Conservation (phyloP, 2,113 vertebrate species). For the Callaeas wilsoni region DNA sequence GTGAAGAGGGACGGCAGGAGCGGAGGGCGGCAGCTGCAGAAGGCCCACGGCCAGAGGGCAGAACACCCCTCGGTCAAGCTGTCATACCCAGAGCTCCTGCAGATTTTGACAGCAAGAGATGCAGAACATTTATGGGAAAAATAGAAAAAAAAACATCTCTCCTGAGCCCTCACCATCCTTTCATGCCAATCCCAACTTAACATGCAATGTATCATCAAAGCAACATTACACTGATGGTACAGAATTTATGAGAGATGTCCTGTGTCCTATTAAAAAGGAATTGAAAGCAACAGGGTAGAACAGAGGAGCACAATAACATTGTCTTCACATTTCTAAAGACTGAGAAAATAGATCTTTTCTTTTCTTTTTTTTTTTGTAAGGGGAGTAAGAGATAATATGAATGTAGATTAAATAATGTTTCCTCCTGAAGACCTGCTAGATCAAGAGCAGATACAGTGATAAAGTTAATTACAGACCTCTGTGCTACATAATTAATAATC, state of each 20-base stretch:
- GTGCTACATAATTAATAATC: neutral
- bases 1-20: neutral
- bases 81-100: neutral
- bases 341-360: neutral
- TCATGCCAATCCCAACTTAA: conserved; percentile 24
- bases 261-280: conserved; percentile 9
- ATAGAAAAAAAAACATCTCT: neutral
- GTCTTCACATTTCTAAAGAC: neutral
- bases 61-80: neutral
- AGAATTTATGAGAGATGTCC: conserved; percentile 53
- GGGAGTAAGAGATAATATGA: neutral
- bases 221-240: conserved; percentile 1
- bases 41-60: neutral
- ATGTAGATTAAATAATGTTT: neutral
- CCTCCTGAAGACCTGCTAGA: neutral
- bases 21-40: neutral
- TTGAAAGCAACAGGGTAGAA: conserved; percentile 45
- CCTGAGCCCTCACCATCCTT: neutral
- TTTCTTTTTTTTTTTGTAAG: neutral
- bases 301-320: conserved; percentile 1
- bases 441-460: neutral
- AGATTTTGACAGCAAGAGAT: neutral
- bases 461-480: neutral
- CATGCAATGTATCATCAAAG: conserved; percentile 26
- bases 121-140: neutral